Evolutionary conservation across 1,140 invertebrate species (phyloP), one percentile per base, ranked within the genome.

Genomic region (Leptonema lineaticorne): DNA sequence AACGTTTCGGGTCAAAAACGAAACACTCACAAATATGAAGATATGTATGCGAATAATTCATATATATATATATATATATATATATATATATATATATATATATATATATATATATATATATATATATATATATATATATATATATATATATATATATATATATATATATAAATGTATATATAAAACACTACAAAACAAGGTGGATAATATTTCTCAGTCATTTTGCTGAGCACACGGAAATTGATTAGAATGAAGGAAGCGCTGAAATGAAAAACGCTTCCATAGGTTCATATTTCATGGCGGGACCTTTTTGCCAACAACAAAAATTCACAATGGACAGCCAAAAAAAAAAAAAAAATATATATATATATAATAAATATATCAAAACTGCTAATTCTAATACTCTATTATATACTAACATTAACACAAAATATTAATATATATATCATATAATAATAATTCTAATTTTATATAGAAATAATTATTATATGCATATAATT

Each of bases 221-320:
- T 72, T 69, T 28, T 69, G 71, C 67, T 67, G 68, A 72, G 70
- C 56, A 59, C 22, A 72, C 64, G 71, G 71, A 72, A 72, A 72
- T 72, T 72, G 71, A 72, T 72, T 69, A 69, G 71, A 60, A 67
- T 57, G 60, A 63, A 67, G 67, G 71, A 72, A 73, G 66, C 68
- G 59, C 41, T 59, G 45, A 59, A 60, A 73, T 68, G 71, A 73
- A 73, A 69, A 73, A 73, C 68, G 68, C 50, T 68, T 65, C 45
- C 70, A 58, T 18, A 45, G 41, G 63, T 57, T 67, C 65, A 70
- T 70, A 67, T 63, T 66, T 70, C 69, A 70, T 70, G 45, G 0
- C 53, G 63, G 69, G 56, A 41, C 45, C 65, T 24, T 68, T 50
- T 67, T 62, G 50, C 37, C 29, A 27, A 16, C 56, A 26, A 67